Base-by-base conservation (phyloP, 2,888 invertebrate species). In the Myopa tessellatipennis region DNA sequence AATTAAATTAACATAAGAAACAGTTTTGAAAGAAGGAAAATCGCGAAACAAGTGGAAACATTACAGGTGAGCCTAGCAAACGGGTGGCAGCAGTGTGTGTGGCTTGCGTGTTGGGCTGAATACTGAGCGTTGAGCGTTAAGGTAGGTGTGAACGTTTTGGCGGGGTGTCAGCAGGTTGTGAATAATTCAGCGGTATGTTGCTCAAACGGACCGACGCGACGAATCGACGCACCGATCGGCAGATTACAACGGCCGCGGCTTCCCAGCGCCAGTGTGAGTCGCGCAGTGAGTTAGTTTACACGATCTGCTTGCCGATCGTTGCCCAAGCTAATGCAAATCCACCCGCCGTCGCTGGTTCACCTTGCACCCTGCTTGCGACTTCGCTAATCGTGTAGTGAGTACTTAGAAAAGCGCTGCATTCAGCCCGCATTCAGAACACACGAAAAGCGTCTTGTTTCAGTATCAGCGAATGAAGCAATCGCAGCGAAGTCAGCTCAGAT, bases 201-300 rank as follows among this genome's bases (percentile, higher is more conserved):
- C 34, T 18, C 26, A 61, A 61, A 61, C 34, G 26, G 61, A 26
- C 34, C 26, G 26, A 4, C 45, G 45, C 26, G 26, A 4, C 45
- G 45, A 3, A 10, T 10, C 45, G 45, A 6, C 45, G 2, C 1
- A 0, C 55, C 55, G n/a, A 55, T 6, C 55, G 55, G 2, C 73
- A 45, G 60, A 45, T 73, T 61, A 26, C 18, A 50, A 12, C 73
- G 18, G 40, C 45, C 14, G 45, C 61, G n/a, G 74, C 73, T 16
- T 58, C 34, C n/a, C 63, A 74, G n/a, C 63, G 26, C 36, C 67
- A 26, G 14, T 74, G 74, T 67, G 74, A 74, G 74, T 55, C 74
- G 16, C 18, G 26, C 36, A 63, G 50, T 67, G 65, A 74, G 65
- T 65, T 67, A 74, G 74, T 74, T 74, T 74, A 74, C 74, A 74